These are phyloP conservation scores for Furcifer pardalis DNA, from an alignment of 2,797 vertebrate species.

Conservation along the genomic window DNA sequence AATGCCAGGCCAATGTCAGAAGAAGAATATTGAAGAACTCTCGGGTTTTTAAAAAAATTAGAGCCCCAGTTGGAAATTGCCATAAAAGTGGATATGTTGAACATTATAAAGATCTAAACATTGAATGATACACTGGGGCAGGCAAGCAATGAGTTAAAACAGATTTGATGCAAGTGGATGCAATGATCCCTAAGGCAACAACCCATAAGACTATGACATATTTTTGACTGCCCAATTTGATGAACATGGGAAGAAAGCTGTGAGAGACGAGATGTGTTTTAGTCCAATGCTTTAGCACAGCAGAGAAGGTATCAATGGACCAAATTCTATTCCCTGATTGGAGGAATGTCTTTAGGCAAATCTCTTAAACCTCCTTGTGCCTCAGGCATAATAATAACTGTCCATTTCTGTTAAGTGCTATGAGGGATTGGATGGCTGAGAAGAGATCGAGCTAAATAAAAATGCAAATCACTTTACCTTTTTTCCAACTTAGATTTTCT, in stretches of 20 bases:
- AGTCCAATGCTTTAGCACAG: not conserved
- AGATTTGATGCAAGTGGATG: not conserved
- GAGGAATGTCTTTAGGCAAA: not conserved
- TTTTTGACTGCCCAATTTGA: constrained; percentile 19
- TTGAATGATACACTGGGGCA: not conserved
- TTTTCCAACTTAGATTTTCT: not conserved
- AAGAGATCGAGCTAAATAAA: not conserved
- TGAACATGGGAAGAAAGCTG: not conserved
- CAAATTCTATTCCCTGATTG: not conserved
- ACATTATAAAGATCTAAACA: not conserved
- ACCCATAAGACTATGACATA: not conserved
- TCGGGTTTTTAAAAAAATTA: too few species aligned
- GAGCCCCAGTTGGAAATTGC: not conserved
- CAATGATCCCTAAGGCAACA: constrained; percentile 7
- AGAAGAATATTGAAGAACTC: too few species aligned
- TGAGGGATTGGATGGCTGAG: not conserved
- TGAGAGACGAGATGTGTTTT: not conserved
- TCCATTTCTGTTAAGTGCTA: constrained; percentile 19
- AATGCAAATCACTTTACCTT: not conserved
- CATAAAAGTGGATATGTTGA: not conserved
- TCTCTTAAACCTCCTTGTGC: not conserved
- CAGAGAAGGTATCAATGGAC: not conserved
- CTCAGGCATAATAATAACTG: not conserved
- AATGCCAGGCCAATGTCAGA: not conserved
- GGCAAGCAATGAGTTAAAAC: not conserved